Conservation (phyloP, 2,113 vertebrate genomes). For the Gnathonemus echidnorhynchus region DNA sequence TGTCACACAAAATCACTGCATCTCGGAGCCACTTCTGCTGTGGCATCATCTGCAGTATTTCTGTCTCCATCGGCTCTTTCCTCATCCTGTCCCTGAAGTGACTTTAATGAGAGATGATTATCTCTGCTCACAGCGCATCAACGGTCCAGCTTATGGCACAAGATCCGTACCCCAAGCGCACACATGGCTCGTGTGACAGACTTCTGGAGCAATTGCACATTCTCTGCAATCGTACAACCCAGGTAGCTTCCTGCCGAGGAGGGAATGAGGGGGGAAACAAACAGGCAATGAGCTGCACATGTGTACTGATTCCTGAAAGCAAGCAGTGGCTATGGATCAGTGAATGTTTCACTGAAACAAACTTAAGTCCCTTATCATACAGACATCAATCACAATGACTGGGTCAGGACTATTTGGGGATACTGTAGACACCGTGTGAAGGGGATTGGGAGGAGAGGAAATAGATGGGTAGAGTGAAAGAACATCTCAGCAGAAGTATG, state of each 20-base stretch:
- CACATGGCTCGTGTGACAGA: background rate
- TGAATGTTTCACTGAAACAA: background rate
- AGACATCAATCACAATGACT: background rate
- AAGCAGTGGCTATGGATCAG: background rate
- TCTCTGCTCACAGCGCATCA: background rate
- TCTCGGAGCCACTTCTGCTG: background rate
- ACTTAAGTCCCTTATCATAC: background rate
- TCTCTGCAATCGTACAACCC: background rate
- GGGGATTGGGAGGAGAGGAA: background rate
- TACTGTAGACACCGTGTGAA: background rate
- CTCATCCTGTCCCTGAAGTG: background rate
- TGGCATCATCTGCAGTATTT: background rate
- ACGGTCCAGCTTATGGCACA: background rate
- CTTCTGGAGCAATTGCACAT: background rate
- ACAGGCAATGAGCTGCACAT: background rate
- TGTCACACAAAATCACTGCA: background rate
- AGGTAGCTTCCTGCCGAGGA: background rate
- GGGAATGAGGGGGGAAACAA: background rate
- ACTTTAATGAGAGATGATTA: slow-evolving; percentile 15
- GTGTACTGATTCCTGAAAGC: background rate
- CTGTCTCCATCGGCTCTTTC: background rate
- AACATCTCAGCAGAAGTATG: background rate
- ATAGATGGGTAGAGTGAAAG: background rate
- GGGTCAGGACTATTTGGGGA: background rate
- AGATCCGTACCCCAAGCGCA: background rate